Conservation (phyloP, 2,113 vertebrate species). For the Micronycteris hirsuta region DNA sequence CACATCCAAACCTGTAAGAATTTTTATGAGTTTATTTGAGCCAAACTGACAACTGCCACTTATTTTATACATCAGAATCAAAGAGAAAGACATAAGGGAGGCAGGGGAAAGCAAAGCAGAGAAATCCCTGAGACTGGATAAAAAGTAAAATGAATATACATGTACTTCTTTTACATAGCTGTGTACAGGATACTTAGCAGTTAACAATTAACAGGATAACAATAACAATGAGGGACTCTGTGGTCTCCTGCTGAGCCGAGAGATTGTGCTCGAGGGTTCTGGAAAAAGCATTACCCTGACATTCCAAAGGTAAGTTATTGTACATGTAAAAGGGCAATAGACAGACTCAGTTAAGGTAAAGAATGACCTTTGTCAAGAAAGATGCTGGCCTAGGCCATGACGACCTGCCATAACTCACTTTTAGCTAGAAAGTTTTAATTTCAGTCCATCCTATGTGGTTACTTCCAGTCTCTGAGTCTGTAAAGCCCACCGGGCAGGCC, state of each 20-base stretch:
- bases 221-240: not conserved
- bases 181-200: not conserved
- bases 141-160: not conserved
- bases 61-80: not conserved
- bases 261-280: not conserved
- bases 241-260: not conserved
- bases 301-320: not conserved
- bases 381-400: not conserved
- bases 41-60: not conserved
- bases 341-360: not conserved
- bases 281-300: not conserved
- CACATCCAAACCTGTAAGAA: not conserved
- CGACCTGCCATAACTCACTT: not conserved
- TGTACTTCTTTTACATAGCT: not conserved
- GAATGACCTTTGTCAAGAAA: not conserved
- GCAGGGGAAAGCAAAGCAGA: not conserved
- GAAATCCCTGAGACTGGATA: not conserved
- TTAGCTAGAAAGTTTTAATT: not conserved
- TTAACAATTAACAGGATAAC: not conserved
- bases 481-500: not conserved
- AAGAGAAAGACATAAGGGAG: not conserved
- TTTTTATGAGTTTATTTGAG: not conserved
- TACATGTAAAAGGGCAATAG: not conserved
- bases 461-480: not conserved
- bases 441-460: not conserved